phyloP scores from a whole-genome alignment of 2,888 invertebrate species.

The Stenoptilia bipunctidactyla region DNA sequence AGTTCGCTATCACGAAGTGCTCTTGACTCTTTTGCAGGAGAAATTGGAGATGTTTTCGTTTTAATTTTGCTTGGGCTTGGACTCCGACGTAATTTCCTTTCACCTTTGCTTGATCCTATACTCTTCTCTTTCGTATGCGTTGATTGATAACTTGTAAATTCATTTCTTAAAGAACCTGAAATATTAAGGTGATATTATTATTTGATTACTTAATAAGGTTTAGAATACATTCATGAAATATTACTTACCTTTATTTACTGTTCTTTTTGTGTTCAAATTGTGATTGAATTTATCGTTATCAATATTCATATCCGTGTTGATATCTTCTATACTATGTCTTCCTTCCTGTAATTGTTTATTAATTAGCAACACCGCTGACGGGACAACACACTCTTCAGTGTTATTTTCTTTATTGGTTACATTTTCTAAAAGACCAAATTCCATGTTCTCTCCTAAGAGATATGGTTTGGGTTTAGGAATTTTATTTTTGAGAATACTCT shows the following conservation, averaged over 20 bases:
- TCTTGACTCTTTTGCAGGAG: slow-evolving; percentile 47
- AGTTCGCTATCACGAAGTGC: slow-evolving; percentile 72
- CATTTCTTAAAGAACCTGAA: slow-evolving; percentile 23
- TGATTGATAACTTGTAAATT: background rate
- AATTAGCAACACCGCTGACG: slow-evolving; percentile 45
- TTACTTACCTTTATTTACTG: slow-evolving; percentile 36
- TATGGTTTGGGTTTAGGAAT: slow-evolving; percentile 81
- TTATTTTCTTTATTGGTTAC: slow-evolving; percentile 20
- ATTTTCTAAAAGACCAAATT: slow-evolving; percentile 38
- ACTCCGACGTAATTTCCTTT: slow-evolving; percentile 13
- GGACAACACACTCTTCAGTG: slow-evolving; percentile 20
- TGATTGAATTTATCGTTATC: background rate
- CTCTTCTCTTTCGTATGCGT: background rate
- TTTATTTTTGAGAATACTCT: slow-evolving; percentile 81
- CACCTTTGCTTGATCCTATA: background rate
- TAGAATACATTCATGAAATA: slow-evolving; percentile 2
- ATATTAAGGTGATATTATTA: background rate
- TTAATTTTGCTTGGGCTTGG: slow-evolving; percentile 23
- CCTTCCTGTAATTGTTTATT: slow-evolving; percentile 39
- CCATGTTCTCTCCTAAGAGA: slow-evolving; percentile 77
- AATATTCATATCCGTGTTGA: background rate
- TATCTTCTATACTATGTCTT: background rate
- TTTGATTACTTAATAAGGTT: background rate
- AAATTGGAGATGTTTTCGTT: slow-evolving; percentile 26
- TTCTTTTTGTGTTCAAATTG: slow-evolving; percentile 21